These are phyloP conservation scores for Steinernema scapterisci DNA, from an alignment of 2,888 invertebrate species.

Conservation along the genomic window DNA sequence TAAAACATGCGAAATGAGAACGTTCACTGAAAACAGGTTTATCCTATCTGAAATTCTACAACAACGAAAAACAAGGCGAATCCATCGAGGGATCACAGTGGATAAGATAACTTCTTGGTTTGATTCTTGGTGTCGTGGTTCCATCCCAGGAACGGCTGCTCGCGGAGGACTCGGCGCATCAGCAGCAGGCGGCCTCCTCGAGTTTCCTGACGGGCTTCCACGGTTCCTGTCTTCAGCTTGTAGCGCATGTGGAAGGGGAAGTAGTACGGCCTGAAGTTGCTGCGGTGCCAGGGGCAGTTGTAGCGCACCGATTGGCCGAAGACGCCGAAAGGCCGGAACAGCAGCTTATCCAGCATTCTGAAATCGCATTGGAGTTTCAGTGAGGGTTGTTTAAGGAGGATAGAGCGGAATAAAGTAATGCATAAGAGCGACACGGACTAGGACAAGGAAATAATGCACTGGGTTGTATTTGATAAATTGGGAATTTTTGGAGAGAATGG, in stretches of 20 bases:
- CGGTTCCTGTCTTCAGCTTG: conserved; percentile 55
- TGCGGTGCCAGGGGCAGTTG: conserved; percentile 65
- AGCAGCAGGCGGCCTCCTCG: conserved; percentile 58
- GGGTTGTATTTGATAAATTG: too few relatives aligned
- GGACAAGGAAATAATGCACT: too few relatives aligned
- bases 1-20: too few relatives aligned
- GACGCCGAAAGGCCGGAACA: conserved; percentile 22
- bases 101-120: conserved; percentile 49
- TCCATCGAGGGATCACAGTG: conserved; percentile 40
- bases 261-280: conserved; percentile 59
- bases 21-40: neutral
- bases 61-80: neutral
- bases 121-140: conserved; percentile 51
- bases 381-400: too few relatives aligned
- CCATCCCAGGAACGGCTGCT: conserved; percentile 60
- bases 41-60: neutral
- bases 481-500: too few relatives aligned
- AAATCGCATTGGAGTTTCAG: too few relatives aligned
- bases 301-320: conserved; percentile 48
- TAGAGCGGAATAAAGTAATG: too few relatives aligned
- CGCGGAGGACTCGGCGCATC: conserved; percentile 60
- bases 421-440: too few relatives aligned
- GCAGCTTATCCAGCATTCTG: conserved; percentile 32
- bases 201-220: conserved; percentile 54
- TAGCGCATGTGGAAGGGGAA: conserved; percentile 62